Base-by-base conservation (phyloP, 2,888 invertebrate species). In the Galerucella pusilla region DNA sequence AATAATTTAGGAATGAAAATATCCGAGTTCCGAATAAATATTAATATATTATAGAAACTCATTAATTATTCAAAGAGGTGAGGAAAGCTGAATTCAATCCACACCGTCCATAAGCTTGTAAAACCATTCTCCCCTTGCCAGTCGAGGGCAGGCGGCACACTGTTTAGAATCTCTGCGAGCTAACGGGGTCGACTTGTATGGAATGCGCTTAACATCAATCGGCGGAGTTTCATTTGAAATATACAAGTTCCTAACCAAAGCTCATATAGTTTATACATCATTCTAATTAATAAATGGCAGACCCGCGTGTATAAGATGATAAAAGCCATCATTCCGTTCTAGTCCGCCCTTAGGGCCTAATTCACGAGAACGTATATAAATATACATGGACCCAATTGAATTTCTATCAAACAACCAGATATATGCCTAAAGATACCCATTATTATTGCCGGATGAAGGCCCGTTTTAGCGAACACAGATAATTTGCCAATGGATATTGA, bases 211-310 rank as follows among this genome's bases (percentile, higher is more conserved):
- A 82, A 82, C 84, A 84, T 85, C 84, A 85, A 84, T 85, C 83
- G 83, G 79, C 79, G 77, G 79, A 49, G 75, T 82, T 84, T 83
- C 82, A 84, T 83, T 84, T 83, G 84, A 82, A 84, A 83, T 80
- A 83, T 77, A 79, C 80, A 83, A 82, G 79, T 82, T 83, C 81
- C 83, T 82, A 83, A 80, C 82, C 82, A 83, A 81, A 80, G 83
- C 83, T 82, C 82, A 83, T 84, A 83, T 82, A 83, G 81, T 85
- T 83, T 84, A 84, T 85, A 86, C 86, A 87, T 86, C 86, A 86
- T 84, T 85, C 85, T 87, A 87, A 87, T 87, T 87, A 87, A 86
- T 86, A 87, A 87, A 86, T 86, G 84, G 85, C 84, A 82, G 83
- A 82, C 84, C 84, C 82, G 79, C 75, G 75, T 73, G 79, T 73